phyloP scores from a whole-genome alignment of 1,140 invertebrate species.

The Drosophila oshimai region DNA sequence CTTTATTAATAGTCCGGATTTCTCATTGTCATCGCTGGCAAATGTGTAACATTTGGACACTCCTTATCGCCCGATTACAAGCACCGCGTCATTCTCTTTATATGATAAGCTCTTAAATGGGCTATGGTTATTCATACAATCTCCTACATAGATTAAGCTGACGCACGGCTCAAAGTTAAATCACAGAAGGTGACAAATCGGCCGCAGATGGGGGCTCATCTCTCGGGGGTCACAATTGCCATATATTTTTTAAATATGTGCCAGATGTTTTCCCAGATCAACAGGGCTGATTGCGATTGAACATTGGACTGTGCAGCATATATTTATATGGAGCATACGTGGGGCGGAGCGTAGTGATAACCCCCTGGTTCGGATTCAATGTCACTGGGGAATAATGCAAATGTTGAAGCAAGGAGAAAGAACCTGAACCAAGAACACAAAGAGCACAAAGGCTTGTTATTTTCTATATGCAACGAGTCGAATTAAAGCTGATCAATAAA shows the following conservation, averaged over 20 bases:
- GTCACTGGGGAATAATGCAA: constrained; percentile 9
- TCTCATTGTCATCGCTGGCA: constrained; percentile 19
- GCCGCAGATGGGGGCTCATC: background rate
- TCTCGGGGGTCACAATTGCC: background rate
- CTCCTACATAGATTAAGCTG: constrained; percentile 41
- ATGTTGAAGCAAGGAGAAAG: background rate
- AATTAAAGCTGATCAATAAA: constrained; percentile 9
- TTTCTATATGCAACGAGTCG: background rate
- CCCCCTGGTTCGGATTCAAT: constrained; percentile 10
- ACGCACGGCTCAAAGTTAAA: constrained; percentile 27
- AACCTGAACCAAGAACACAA: background rate
- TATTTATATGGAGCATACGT: constrained; percentile 9
- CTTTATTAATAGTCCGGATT: constrained; percentile 19
- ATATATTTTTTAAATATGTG: background rate
- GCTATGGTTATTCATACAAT: background rate
- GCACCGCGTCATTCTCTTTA: constrained; percentile 17
- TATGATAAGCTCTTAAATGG: constrained; percentile 9
- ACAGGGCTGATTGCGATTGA: constrained; percentile 11
- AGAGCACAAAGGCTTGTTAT: background rate
- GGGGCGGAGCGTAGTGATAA: constrained; percentile 18
- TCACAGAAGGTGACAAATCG: background rate
- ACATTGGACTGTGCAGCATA: constrained; percentile 35
- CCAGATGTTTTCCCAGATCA: constrained; percentile 26
- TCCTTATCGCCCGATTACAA: constrained; percentile 30
- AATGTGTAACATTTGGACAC: constrained; percentile 4